A percentile compares a stretch with the other conserved stretches of the same genome.
phyloP scores from a whole-genome alignment of 2,113 vertebrate genomes.

The Perognathus longimembris region DNA sequence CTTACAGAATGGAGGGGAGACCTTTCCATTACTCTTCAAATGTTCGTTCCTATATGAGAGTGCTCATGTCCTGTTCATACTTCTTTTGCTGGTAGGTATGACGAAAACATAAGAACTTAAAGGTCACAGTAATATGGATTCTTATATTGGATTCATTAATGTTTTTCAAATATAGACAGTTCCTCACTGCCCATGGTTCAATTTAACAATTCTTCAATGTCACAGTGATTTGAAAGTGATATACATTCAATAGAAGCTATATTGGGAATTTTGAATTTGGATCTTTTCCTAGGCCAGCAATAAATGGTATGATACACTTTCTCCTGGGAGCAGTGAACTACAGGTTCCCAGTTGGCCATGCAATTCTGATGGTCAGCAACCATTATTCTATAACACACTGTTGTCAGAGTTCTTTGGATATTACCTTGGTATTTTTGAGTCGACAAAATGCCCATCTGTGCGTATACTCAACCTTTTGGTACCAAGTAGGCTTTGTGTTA shows the following conservation, averaged over 20 bases:
- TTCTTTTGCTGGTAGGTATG: neutral
- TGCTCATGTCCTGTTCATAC: neutral
- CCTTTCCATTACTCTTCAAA: neutral
- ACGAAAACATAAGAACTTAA: neutral
- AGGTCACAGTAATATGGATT: conserved; percentile 46
- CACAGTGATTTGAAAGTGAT: neutral
- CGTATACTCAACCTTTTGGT: neutral
- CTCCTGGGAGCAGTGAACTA: neutral
- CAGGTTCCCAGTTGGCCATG: neutral
- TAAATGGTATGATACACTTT: neutral
- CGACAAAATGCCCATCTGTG: neutral
- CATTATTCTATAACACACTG: too few relatives aligned
- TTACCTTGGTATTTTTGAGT: neutral
- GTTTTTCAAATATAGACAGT: neutral
- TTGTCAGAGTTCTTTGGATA: neutral
- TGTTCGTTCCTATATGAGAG: neutral
- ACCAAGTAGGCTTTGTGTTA: neutral
- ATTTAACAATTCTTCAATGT: neutral
- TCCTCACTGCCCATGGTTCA: neutral
- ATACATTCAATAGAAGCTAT: neutral
- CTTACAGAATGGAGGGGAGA: neutral
- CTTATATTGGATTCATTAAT: neutral
- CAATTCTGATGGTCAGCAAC: neutral
- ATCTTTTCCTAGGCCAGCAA: neutral
- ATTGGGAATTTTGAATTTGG: neutral